These are phyloP conservation scores for Cataglyphis cursor DNA, from an alignment of 2,888 invertebrate genomes.

Conservation along the genomic window DNA sequence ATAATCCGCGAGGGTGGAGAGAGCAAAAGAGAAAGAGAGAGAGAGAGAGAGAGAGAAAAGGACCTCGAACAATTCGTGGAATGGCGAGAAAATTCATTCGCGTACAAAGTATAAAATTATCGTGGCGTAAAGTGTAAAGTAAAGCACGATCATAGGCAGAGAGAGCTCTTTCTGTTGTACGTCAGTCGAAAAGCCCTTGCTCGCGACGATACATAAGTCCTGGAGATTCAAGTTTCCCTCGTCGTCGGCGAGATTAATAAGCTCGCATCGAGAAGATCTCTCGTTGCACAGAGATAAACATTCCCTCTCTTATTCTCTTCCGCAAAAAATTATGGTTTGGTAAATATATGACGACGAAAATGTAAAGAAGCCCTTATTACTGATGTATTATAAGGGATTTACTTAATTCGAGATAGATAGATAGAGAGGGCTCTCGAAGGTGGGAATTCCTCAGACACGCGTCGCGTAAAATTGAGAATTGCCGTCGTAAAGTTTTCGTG, in stretches of 20 bases:
- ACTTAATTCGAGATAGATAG: not conserved
- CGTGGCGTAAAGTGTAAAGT: conserved; percentile 6
- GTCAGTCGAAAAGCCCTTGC: conserved; percentile 1
- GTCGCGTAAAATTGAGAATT: conserved; percentile 13
- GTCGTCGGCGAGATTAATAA: not conserved
- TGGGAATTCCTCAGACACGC: not conserved
- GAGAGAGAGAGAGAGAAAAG: conserved; percentile 14
- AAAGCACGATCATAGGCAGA: not conserved
- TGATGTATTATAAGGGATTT: not conserved
- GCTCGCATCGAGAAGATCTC: not conserved
- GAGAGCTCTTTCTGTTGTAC: conserved; percentile 1
- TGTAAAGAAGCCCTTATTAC: not conserved
- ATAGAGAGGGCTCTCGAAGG: not conserved
- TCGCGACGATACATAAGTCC: conserved; percentile 22
- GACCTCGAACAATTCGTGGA: conserved; percentile 61
- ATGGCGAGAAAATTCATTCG: conserved; percentile 33
- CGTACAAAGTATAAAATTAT: conserved; percentile 62
- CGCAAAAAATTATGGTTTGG: not conserved
- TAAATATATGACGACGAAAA: not conserved
- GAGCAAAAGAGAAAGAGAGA: not conserved
- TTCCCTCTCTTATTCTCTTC: not conserved
- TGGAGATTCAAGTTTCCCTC: not conserved
- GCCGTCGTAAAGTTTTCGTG: conserved; percentile 4
- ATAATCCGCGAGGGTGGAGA: conserved; percentile 52
- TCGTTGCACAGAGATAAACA: not conserved